A percentile compares a stretch with the other conserved stretches of the same genome.
These are phyloP conservation scores for Microtus ochrogaster DNA, from an alignment of 2,113 vertebrate genomes.

Conservation along the genomic window DNA sequence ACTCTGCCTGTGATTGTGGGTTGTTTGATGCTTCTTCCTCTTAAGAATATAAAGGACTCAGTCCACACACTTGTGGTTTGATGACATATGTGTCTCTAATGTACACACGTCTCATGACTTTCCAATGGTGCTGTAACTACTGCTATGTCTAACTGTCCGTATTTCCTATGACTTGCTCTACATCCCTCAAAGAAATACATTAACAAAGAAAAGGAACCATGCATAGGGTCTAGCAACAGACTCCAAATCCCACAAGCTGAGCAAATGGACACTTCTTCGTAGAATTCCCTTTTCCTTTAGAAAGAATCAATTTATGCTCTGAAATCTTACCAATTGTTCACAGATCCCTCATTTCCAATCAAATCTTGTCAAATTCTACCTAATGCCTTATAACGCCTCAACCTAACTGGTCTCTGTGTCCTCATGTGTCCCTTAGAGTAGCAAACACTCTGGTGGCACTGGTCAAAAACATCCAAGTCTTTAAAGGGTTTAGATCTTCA, in stretches of 20 bases:
- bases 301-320: neutral
- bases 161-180: neutral
- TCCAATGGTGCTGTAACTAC: constrained; percentile 30
- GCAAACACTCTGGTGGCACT: neutral
- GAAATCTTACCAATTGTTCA: neutral
- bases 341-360: constrained; percentile 20
- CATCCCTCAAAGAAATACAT: neutral
- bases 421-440: neutral
- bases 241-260: neutral
- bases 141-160: neutral
- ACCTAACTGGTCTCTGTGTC: neutral
- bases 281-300: neutral
- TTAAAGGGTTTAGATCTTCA: constrained; percentile 64
- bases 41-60: constrained; percentile 19
- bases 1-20: neutral
- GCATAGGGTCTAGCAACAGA: neutral
- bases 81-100: neutral
- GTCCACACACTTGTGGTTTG: neutral
- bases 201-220: neutral
- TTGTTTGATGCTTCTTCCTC: neutral
- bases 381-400: neutral
- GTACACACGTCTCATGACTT: constrained; percentile 33
- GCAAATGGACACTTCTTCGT: neutral
- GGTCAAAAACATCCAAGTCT: neutral
- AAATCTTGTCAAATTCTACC: neutral